Evolutionary conservation across 2,113 vertebrate genomes (phyloP), one percentile per base, ranked within the genome.

Genomic region (Trematocara nigrifrons): DNA sequence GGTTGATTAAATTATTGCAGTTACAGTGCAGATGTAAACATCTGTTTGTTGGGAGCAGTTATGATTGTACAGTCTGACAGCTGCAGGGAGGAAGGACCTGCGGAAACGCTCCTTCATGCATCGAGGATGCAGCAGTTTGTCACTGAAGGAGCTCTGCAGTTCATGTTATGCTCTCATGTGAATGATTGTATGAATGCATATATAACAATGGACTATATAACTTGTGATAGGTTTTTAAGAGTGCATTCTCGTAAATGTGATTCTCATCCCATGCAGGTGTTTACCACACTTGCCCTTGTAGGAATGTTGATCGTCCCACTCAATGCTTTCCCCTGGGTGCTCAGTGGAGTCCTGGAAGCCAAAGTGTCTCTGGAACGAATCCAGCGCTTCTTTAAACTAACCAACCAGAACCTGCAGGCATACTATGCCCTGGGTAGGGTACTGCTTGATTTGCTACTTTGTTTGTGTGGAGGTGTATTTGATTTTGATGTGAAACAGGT

Each of bases 281-380:
- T 99, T 91, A 99, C 98, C 9, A 97, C 98, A 0, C 8, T 99
- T 92, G 98, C 99, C 15, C 96, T 99, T 83, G 97, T 99, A 1
- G 97, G 96, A 29, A 97, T 99, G 98, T 95, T 99, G 57, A 98
- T 99, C 91, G 64, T 98, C 7, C 99, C 99, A 1, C 97, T 99
- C 74, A 99, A 99, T 85, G 84, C 87, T 61, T 99, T 99, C 81
- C 98, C 99, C 1, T 99, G 99, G 99, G 97, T 99, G 38, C 94
- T 99, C 89, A 99, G 97, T 76, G 96, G 96, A 1, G 96, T 97
- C 53, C 92, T 99, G 93, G 98, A 99, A 89, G 97, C 99, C 85
- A 98, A 97, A 94, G 98, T 99, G 59, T 99, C 99, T 53, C 90
- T 99, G 93, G 97, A 98, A 59, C 96, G 99, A 84, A 97, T 99